Evolutionary conservation across 2,113 vertebrate genomes (phyloP).

Genomic region (Genyomyrus donnyi): DNA sequence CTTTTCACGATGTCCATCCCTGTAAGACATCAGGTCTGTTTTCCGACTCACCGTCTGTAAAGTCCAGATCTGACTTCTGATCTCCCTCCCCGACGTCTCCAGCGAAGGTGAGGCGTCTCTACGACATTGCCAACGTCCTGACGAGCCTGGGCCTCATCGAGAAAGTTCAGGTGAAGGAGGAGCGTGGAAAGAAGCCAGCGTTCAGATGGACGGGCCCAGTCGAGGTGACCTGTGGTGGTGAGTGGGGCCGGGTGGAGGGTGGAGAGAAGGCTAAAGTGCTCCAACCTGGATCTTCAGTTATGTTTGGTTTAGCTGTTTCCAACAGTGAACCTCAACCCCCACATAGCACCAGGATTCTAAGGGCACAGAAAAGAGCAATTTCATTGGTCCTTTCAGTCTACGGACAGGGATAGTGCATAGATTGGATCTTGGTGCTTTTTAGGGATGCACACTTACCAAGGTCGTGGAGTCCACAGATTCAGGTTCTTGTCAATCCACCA

Average conservation of each 20-base stretch:
- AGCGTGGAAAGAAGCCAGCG: conserved; percentile 78
- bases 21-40: neutral
- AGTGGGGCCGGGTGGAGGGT: neutral
- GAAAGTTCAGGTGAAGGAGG: conserved; percentile 79
- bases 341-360: neutral
- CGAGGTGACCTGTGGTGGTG: conserved; percentile 49
- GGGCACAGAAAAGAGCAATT: neutral
- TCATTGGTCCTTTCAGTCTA: neutral
- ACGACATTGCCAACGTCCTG: conserved; percentile 88
- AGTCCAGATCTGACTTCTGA: neutral
- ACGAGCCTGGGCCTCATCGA: conserved; percentile 81
- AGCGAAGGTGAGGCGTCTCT: conserved; percentile 88
- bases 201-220: conserved; percentile 85
- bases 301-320: neutral
- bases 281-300: neutral
- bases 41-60: neutral
- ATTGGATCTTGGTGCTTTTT: neutral
- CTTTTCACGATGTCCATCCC: neutral
- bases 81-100: conserved; percentile 17
- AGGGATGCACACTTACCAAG: neutral
- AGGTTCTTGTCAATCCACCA: neutral
- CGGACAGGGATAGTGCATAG: neutral
- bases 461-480: neutral
- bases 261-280: neutral
- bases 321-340: neutral